Conservation (phyloP, 2,113 vertebrate genomes). For the Psilopogon haemacephalus region DNA sequence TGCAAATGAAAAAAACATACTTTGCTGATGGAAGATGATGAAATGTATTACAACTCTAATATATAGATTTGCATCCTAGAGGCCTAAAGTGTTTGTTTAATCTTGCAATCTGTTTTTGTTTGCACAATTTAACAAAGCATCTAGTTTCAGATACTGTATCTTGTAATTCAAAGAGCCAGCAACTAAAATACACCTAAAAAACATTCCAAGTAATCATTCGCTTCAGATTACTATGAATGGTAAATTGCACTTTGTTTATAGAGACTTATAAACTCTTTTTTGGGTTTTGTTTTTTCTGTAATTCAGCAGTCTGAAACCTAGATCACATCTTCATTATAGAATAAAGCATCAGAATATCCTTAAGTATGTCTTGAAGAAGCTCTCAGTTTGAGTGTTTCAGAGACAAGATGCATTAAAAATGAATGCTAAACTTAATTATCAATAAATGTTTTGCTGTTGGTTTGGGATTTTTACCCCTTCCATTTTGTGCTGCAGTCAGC, state of each 20-base stretch:
- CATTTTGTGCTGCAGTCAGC: no score
- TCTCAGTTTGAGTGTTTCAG: background rate
- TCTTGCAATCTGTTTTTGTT: background rate
- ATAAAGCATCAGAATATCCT: background rate
- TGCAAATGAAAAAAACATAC: background rate
- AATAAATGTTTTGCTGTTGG: no score
- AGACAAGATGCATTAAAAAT: background rate
- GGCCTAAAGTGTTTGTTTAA: background rate
- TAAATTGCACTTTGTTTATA: background rate
- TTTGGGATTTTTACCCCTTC: no score
- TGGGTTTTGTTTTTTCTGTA: no score
- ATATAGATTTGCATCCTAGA: background rate
- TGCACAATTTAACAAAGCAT: background rate
- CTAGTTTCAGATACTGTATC: background rate
- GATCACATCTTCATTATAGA: background rate
- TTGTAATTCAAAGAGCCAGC: background rate
- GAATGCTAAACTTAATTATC: no score
- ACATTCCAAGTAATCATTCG: background rate
- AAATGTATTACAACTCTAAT: background rate
- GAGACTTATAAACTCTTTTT: no score
- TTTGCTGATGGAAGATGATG: background rate
- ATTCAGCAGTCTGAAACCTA: background rate
- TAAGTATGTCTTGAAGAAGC: background rate
- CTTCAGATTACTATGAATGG: background rate
- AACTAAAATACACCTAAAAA: background rate